Evolutionary conservation across 2,888 invertebrate genomes (phyloP).

Genomic region (Idaea aversata): DNA sequence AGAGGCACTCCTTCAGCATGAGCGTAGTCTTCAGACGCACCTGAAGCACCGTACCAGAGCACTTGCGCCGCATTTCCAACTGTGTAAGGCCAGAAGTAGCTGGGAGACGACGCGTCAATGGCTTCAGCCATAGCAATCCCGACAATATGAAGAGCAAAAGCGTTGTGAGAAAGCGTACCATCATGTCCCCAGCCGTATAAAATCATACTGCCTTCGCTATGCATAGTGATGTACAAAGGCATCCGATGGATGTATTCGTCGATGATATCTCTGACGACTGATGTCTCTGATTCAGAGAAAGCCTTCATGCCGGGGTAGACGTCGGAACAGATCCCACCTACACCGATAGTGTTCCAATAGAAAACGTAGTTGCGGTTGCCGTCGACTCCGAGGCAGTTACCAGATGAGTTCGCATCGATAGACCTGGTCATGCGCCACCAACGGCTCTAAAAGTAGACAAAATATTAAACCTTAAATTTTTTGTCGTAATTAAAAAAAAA

Average conservation of each 20-base stretch:
- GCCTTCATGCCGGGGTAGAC: conserved; percentile 81
- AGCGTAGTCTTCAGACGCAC: conserved; percentile 84
- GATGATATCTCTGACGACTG: conserved; percentile 80
- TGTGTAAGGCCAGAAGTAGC: conserved; percentile 63
- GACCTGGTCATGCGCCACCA: conserved; percentile 87
- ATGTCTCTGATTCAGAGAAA: conserved; percentile 85
- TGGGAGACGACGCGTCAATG: conserved; percentile 50
- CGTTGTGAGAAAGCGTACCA: conserved; percentile 69
- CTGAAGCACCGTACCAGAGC: conserved; percentile 79
- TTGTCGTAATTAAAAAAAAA: too few species aligned
- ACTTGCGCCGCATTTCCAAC: conserved; percentile 76
- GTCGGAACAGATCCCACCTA: conserved; percentile 79
- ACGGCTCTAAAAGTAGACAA: conserved; percentile 58
- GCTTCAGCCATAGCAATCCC: conserved; percentile 63
- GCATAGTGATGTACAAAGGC: conserved; percentile 85
- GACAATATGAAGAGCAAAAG: conserved; percentile 62
- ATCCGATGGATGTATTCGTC: conserved; percentile 67
- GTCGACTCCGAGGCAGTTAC: conserved; percentile 84
- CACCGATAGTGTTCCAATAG: conserved; percentile 83
- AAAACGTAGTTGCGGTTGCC: conserved; percentile 88
- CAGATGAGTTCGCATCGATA: conserved; percentile 45
- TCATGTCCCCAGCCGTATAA: conserved; percentile 86
- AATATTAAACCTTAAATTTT: too few species aligned
- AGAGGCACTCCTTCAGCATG: conserved; percentile 78
- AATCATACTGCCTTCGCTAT: conserved; percentile 86